Percentiles rank a stretch among this genome's conserved stretches.
Conservation (phyloP, 1,140 invertebrate species). For the Cyphomyrmex costatus region DNA sequence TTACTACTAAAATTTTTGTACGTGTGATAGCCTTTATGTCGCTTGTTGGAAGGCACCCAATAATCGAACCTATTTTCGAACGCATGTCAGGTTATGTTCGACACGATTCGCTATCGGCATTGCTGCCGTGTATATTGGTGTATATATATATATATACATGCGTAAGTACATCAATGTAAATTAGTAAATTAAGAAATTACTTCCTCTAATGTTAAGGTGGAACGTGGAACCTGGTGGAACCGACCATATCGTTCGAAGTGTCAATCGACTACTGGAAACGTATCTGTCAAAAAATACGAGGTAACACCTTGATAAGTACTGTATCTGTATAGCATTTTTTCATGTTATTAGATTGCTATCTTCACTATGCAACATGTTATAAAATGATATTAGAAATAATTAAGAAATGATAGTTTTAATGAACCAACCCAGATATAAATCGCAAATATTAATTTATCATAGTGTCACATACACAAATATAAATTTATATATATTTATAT, state of each 20-base stretch:
- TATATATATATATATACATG: background rate
- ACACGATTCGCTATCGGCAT: background rate
- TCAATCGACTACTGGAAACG: slow-evolving; percentile 15
- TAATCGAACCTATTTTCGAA: too few species aligned
- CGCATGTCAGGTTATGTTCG: slow-evolving; percentile 48
- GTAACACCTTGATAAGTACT: slow-evolving; percentile 9
- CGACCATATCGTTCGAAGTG: background rate
- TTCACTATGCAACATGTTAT: too few species aligned
- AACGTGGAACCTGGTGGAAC: slow-evolving; percentile 4
- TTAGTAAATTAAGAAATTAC: slow-evolving; percentile 56
- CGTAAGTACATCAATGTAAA: slow-evolving; percentile 32
- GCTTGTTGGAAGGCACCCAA: too few species aligned
- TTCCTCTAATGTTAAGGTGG: slow-evolving; percentile 34
- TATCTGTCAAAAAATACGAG: background rate
- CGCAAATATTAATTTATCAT: too few species aligned
- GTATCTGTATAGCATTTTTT: background rate
- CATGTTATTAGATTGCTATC: background rate
- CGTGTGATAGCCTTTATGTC: too few species aligned
- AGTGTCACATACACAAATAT: too few species aligned
- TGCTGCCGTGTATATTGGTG: background rate
- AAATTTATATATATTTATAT: too few species aligned
- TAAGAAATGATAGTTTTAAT: too few species aligned
- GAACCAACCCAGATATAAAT: too few species aligned
- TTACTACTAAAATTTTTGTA: too few species aligned
- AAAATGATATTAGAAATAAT: too few species aligned